A percentile compares a stretch with the other conserved stretches of the same genome.
Evolutionary conservation across 2,113 vertebrate genomes (phyloP).

Genomic region (Hypanus sabinus): DNA sequence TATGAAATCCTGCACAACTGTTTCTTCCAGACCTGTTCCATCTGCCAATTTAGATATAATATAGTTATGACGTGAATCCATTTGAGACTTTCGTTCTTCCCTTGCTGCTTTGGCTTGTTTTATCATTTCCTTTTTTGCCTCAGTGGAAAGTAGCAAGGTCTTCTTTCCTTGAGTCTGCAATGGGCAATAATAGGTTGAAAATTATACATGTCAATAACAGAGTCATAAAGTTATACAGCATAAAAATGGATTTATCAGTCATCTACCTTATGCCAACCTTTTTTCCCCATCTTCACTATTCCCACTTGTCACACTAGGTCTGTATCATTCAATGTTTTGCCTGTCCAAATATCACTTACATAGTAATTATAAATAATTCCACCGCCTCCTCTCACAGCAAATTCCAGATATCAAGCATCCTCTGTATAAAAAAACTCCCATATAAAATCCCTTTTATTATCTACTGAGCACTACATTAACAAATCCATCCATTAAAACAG

Average conservation of each 20-base stretch:
- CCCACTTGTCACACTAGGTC: too few species aligned
- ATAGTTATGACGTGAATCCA: constrained; percentile 64
- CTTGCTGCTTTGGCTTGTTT: constrained; percentile 53
- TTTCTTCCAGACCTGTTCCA: constrained; percentile 49
- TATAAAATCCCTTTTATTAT: background rate
- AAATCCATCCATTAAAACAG: background rate
- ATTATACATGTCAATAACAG: background rate
- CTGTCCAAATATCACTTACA: too few species aligned
- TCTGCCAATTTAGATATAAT: constrained; percentile 59
- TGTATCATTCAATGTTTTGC: too few species aligned
- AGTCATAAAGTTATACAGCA: too few species aligned
- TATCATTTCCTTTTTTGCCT: constrained; percentile 58
- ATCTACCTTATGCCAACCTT: too few species aligned
- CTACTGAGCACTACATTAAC: background rate
- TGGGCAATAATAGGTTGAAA: background rate
- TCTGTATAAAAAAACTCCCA: too few species aligned
- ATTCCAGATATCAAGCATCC: too few species aligned
- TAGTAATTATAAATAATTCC: too few species aligned
- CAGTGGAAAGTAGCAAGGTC: constrained; percentile 53
- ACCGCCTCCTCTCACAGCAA: too few species aligned
- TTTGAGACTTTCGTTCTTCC: constrained; percentile 58
- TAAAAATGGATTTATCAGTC: too few species aligned
- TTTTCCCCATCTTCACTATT: too few species aligned
- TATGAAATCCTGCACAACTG: constrained; percentile 61
- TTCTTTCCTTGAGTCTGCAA: constrained; percentile 55